A percentile compares a stretch with the other conserved stretches of the same genome.
These are phyloP conservation scores for Polyergus mexicanus DNA, from an alignment of 1,140 invertebrate genomes.

Conservation along the genomic window DNA sequence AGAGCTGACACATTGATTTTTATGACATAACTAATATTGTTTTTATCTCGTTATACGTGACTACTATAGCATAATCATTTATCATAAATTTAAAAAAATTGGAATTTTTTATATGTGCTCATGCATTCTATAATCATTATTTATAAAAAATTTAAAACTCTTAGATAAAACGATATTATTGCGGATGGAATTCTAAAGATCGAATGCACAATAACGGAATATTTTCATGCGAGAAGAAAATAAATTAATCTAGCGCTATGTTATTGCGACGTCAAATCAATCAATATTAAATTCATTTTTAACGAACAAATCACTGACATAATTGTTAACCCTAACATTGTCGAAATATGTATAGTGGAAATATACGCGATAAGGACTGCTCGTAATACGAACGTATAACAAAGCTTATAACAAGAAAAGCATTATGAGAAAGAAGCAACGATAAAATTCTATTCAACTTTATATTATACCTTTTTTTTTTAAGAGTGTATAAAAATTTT, in stretches of 20 bases:
- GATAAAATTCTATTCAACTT: neutral
- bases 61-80: neutral
- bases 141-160: slow-evolving; percentile 2
- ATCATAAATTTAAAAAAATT: slow-evolving; percentile 17
- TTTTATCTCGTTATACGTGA: neutral
- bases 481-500: neutral
- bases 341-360: neutral
- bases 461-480: neutral
- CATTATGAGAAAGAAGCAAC: neutral
- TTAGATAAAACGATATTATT: neutral
- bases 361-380: no score
- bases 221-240: slow-evolving; percentile 1
- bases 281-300: neutral
- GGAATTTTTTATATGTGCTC: neutral
- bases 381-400: no score
- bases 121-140: slow-evolving; percentile 7
- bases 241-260: neutral
- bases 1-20: neutral
- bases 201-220: neutral
- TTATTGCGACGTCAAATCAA: neutral
- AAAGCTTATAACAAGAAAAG: no score
- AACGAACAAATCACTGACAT: neutral
- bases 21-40: neutral
- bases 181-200: neutral
- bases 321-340: neutral